Conservation (phyloP, 2,113 vertebrate species). For the Bothrops jararaca region DNA sequence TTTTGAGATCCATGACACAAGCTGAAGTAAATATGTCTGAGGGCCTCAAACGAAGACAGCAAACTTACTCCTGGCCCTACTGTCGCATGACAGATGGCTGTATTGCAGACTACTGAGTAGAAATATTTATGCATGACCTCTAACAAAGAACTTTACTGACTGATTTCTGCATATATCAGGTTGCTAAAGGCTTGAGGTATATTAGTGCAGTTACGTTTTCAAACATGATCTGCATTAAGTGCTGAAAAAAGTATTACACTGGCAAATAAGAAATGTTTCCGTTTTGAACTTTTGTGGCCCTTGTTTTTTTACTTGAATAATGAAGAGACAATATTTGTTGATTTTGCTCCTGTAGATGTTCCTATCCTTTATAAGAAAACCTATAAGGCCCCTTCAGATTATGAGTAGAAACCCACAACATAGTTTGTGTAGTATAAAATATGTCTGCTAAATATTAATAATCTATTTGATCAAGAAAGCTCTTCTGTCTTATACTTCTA, state of each 20-base stretch:
- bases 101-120: neutral
- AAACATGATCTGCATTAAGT: neutral
- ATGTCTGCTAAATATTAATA: neutral
- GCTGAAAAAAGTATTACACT: neutral
- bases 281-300: neutral
- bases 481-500: neutral
- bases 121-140: constrained; percentile 22
- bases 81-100: neutral
- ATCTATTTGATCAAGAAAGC: neutral
- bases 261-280: neutral
- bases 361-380: neutral
- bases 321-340: neutral
- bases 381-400: neutral
- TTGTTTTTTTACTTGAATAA: constrained; percentile 6
- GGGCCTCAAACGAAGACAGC: constrained; percentile 40
- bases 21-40: accelerated
- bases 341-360: neutral
- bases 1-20: neutral
- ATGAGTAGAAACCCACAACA: neutral
- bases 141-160: constrained; percentile 20
- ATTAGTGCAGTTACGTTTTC: neutral
- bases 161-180: constrained; percentile 38
- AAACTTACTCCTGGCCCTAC: neutral
- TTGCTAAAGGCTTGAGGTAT: neutral
- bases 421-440: neutral